Evolutionary conservation across 2,888 invertebrate species (phyloP).

Genomic region (Oscheius myriophilus): DNA sequence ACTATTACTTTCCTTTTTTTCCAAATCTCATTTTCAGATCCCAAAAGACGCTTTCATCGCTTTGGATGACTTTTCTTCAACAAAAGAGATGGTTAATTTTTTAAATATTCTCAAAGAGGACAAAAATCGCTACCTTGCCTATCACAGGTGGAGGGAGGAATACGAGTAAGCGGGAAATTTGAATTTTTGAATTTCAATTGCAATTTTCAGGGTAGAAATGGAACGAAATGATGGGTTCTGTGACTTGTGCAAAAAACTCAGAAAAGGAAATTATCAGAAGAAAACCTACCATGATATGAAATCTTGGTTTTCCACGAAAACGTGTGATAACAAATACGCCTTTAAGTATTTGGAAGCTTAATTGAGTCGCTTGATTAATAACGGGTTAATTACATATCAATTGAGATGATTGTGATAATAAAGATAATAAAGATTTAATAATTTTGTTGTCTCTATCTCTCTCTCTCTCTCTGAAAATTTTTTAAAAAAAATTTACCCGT

Average conservation of each 20-base stretch:
- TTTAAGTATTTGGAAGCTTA: constrained; percentile 11
- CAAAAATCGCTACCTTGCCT: constrained; percentile 42
- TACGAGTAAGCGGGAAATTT: constrained; percentile 32
- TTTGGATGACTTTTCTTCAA: constrained; percentile 38
- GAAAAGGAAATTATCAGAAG: not conserved
- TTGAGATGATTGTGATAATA: too few relatives aligned
- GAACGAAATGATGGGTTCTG: constrained; percentile 1
- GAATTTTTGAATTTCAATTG: not conserved
- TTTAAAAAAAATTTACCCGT: too few relatives aligned
- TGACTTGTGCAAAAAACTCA: constrained; percentile 9
- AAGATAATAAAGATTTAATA: too few relatives aligned
- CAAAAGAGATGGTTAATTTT: constrained; percentile 36
- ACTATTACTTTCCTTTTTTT: not conserved
- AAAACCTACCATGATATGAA: constrained; percentile 5
- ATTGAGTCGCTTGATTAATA: too few relatives aligned
- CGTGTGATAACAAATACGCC: constrained; percentile 17
- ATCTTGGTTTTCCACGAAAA: constrained; percentile 4
- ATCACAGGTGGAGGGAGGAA: constrained; percentile 49
- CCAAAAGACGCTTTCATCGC: constrained; percentile 51
- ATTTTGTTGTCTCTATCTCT: too few relatives aligned
- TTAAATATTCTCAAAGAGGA: constrained; percentile 37
- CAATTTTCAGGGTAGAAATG: not conserved
- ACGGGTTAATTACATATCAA: too few relatives aligned
- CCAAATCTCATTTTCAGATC: constrained; percentile 30
- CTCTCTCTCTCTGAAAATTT: too few relatives aligned